Evolutionary conservation across 1,140 invertebrate genomes (phyloP), one percentile per base, ranked within the genome.

Genomic region (Ridgeia piscesae): DNA sequence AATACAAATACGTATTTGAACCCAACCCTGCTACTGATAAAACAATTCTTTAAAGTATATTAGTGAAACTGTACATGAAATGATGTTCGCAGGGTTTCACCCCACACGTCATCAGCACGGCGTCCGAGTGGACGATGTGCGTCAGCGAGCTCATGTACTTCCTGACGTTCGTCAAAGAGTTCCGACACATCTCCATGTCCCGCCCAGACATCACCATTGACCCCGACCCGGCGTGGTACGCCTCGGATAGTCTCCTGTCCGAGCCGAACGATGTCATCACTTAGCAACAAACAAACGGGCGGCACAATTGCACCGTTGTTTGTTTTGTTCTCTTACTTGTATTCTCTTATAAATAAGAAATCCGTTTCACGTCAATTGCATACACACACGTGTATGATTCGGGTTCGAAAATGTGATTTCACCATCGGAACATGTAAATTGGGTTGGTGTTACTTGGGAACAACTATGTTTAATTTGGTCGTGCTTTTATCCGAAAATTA

Each of bases 81-180:
- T 42, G 91, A n/a, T 91, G 34, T 33, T 48, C 34, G 21, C 48
- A 91, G 91, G 91, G 91, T 4, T 91, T 35, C 35, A 91, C 35
- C n/a, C 33, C 34, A 27, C 91, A 91, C 48, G 35, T 91, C 6
- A 58, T 91, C 14, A 91, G 91, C 42, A 91, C 91, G 33, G 91
- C 48, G 33, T 91, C 91, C 27, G 91, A 91, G n/a, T 91, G 91
- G 91, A 48, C 48, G 42, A 91, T 91, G 91, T 34, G 34, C 34
- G 34, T 35, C 48, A 33, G 8, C 14, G 33, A 35, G 34, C 91
- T 91, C 14, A 50, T 91, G 33, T 91, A 48, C 91, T 91, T 91
- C 42, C 17, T 91, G 34, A 91, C 91, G 33, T 91, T 91, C n/a
- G 34, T 14, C 1, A 33, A 33, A 48, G 91, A 91, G 42, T 91